phyloP scores from a whole-genome alignment of 2,797 vertebrate genomes.

The Tragopan temminckii region DNA sequence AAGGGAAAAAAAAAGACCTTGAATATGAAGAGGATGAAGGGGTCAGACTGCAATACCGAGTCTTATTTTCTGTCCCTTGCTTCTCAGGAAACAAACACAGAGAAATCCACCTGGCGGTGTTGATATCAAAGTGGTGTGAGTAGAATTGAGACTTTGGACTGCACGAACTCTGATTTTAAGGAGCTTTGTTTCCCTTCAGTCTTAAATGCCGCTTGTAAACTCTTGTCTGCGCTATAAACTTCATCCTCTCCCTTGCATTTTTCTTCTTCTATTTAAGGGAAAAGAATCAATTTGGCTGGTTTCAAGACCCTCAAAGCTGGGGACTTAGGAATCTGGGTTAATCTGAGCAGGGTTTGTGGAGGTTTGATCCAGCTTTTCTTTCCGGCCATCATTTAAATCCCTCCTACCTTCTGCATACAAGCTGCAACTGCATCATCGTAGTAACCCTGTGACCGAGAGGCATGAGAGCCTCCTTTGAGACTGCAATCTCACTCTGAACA shows the following conservation, averaged over 20 bases:
- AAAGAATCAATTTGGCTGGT: constrained; percentile 10
- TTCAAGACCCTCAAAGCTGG: constrained; percentile 6
- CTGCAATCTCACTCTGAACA: constrained; percentile 74
- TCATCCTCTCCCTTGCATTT: neutral
- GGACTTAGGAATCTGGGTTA: constrained; percentile 42
- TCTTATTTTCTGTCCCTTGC: neutral
- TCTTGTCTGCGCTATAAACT: neutral
- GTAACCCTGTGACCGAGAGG: constrained; percentile 75
- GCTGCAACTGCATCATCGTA: constrained; percentile 55
- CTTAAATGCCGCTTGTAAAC: neutral
- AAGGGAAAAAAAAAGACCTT: neutral
- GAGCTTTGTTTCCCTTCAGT: neutral
- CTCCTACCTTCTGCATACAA: constrained; percentile 8
- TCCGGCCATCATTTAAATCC: constrained; percentile 52
- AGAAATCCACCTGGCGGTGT: neutral
- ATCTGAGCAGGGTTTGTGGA: constrained; percentile 44
- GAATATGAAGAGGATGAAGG: constrained; percentile 24
- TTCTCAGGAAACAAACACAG: rapidly evolving
- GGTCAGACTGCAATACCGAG: neutral
- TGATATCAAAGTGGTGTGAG: neutral
- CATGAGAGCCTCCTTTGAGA: constrained; percentile 74
- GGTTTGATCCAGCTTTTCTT: constrained; percentile 63
- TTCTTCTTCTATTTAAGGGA: neutral
- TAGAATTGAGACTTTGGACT: neutral
- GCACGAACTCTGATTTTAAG: neutral